Evolutionary conservation across 2,797 vertebrate genomes (phyloP), one percentile per base, ranked within the genome.

Genomic region (Mallotus villosus): DNA sequence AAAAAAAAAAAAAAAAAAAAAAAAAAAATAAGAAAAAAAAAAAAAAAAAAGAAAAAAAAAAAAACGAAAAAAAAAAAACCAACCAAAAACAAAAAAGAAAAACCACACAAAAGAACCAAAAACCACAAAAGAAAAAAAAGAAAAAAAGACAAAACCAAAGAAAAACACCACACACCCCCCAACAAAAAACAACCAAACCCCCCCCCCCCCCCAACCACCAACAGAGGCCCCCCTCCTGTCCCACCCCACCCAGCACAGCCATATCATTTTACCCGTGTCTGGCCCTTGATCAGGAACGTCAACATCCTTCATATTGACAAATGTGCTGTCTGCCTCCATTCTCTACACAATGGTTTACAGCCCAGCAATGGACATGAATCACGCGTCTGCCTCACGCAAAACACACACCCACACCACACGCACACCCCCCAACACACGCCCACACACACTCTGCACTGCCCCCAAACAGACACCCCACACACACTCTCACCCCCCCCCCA

Each of bases 261-360:
- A 94, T 95, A 93, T 91, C 95, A 95, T 96, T 96, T 96, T 96
- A 95, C 94, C 93, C 94, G 92, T 96, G 96, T 97, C 95, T 96
- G 91, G 93, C 94, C 93, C 95, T 95, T 97, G 97, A 99, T 99
- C 97, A 96, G 96, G 95, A 94, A 90, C 91, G 95, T 98, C 97
- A 98, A 90, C 96, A 98, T 96, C 95, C 94, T 96, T 99, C 97
- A 99, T 96, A 95, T 95, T 98, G 97, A 99, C 95, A 94, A 98
- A 99, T 98, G 97, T 95, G 95, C 97, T 98, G 97, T 98, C 97
- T 92, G 88, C 94, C 95, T 85, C 87, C 94, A 99, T 99, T 98
- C 93, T 97, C 95, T 93, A 94, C 93, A 93, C 94, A 98, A 98
- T 97, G 96, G 95, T 97, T 99, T 98, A 98, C 95, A 95, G 95